phyloP scores from a whole-genome alignment of 2,888 invertebrate species.

The Brachyopa scutellaris region DNA sequence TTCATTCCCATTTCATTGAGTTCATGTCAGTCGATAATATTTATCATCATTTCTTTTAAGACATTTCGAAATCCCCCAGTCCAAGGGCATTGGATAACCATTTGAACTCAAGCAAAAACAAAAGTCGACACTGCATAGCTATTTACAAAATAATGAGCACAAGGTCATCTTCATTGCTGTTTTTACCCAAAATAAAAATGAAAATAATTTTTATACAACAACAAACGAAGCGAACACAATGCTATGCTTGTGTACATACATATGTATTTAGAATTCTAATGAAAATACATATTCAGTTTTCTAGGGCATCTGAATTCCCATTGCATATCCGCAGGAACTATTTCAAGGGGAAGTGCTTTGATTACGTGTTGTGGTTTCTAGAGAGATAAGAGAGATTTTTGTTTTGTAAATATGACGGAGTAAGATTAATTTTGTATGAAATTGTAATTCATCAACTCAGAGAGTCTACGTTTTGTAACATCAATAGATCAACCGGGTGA shows the following conservation, averaged over 20 bases:
- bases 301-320: not conserved
- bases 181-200: not conserved
- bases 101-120: constrained; percentile 44
- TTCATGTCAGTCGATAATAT: no score
- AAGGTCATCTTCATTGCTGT: constrained; percentile 30
- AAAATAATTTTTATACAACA: not conserved
- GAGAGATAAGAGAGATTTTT: constrained; percentile 21
- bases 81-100: constrained; percentile 48
- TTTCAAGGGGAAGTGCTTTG: constrained; percentile 24
- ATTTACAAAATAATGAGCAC: constrained; percentile 49
- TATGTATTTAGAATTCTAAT: no score
- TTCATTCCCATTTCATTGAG: no score
- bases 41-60: no score
- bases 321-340: constrained; percentile 22
- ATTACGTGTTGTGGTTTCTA: not conserved
- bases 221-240: not conserved
- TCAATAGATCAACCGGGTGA: no score
- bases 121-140: no score
- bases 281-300: not conserved
- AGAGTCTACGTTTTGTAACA: no score
- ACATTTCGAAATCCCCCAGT: no score
- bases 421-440: no score
- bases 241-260: constrained; percentile 10
- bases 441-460: no score
- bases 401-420: no score